A percentile compares a stretch with the other conserved stretches of the same genome.
phyloP scores from a whole-genome alignment of 2,113 vertebrate genomes.

The Haplochromis burtoni region DNA sequence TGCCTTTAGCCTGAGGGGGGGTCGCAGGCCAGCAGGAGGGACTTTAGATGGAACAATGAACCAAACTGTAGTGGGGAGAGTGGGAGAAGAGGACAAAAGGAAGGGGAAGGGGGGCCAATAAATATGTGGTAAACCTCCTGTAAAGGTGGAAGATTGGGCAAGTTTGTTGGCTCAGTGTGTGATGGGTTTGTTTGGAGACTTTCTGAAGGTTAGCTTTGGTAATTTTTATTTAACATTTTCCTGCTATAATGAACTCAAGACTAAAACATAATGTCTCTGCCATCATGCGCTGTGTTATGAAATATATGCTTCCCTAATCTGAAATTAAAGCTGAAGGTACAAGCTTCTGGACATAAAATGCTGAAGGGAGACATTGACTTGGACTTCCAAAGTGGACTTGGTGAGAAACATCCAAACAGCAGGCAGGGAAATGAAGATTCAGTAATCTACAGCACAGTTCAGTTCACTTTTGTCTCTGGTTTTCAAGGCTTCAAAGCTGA shows the following conservation, averaged over 20 bases:
- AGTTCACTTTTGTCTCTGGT: background rate
- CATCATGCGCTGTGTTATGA: background rate
- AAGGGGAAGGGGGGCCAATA: constrained; percentile 50
- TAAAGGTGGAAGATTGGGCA: background rate
- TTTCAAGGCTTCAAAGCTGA: background rate
- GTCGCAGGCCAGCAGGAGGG: constrained; percentile 26
- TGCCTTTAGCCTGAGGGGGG: constrained; percentile 1
- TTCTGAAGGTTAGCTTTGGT: background rate
- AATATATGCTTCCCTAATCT: background rate
- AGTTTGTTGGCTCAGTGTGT: background rate
- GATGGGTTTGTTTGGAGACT: background rate
- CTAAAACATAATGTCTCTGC: background rate
- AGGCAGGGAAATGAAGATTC: background rate
- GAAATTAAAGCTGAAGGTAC: background rate
- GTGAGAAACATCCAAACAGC: background rate
- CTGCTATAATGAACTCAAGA: background rate
- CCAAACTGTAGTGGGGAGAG: constrained; percentile 2
- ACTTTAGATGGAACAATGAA: constrained; percentile 31
- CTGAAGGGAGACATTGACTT: background rate
- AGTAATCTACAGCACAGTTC: background rate
- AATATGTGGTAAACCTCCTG: constrained; percentile 47
- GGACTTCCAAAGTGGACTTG: background rate
- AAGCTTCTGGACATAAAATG: background rate
- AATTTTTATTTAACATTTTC: background rate
- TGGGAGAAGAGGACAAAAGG: background rate